Percentiles rank a stretch among this genome's conserved stretches.
Conservation (phyloP, 2,797 vertebrate genomes). For the Psittacula echo region DNA sequence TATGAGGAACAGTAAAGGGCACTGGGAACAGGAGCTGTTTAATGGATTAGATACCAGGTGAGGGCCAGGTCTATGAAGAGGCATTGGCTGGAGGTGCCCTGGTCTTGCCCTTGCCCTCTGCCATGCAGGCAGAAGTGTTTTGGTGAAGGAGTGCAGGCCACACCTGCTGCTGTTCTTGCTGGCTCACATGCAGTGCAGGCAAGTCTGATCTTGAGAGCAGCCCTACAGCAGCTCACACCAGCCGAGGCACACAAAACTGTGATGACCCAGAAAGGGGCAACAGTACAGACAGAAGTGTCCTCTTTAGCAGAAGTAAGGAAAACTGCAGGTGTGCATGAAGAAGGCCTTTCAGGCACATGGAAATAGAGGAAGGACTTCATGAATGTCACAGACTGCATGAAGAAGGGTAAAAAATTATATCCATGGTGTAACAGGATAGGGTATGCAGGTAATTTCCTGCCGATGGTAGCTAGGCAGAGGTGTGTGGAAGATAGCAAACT, state of each 20-base stretch:
- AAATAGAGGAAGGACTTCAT: background rate
- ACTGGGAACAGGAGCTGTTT: background rate
- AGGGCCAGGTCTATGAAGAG: background rate
- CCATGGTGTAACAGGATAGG: background rate
- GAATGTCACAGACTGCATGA: background rate
- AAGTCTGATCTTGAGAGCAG: background rate
- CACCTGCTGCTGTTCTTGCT: background rate
- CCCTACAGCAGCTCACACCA: background rate
- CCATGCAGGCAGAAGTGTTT: background rate
- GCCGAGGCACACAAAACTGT: fast-evolving
- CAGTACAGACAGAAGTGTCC: background rate
- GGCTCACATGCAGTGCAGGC: background rate
- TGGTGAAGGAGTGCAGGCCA: background rate
- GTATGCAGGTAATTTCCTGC: background rate
- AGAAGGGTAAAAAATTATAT: background rate
- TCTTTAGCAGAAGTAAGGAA: background rate
- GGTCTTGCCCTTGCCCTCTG: background rate
- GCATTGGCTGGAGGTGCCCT: background rate
- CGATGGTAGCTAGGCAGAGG: background rate
- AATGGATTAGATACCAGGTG: background rate
- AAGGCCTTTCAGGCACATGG: background rate
- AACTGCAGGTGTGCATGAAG: background rate
- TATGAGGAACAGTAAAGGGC: background rate
- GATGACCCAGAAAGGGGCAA: background rate
- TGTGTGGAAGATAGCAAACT: background rate